Percentiles rank a stretch among this genome's conserved stretches.
Evolutionary conservation across 2,888 invertebrate genomes (phyloP).

Genomic region (Tenodera sinensis): DNA sequence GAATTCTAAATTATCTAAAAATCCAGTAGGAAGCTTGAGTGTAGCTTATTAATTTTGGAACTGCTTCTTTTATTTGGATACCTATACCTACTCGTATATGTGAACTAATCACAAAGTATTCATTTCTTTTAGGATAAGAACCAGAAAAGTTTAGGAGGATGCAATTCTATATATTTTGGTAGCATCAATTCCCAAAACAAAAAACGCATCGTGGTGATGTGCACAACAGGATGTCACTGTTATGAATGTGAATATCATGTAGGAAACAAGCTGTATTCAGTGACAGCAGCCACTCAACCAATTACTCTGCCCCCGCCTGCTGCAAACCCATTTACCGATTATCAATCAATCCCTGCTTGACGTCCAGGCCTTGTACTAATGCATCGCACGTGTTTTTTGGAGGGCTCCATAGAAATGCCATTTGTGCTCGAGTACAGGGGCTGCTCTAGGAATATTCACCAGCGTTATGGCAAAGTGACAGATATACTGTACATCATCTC

Average conservation of each 20-base stretch:
- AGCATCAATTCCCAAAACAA: no score
- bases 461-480: background rate
- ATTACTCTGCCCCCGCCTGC: background rate
- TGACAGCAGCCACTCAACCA: background rate
- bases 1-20: no score
- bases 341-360: slow-evolving; percentile 1
- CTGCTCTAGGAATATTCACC: background rate
- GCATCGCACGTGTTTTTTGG: background rate
- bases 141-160: no score
- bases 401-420: background rate
- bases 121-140: no score
- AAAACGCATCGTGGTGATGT: background rate
- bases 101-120: no score
- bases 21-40: no score
- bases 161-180: no score
- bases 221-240: background rate
- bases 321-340: slow-evolving; percentile 2
- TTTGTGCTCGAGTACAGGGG: background rate
- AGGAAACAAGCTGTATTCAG: background rate
- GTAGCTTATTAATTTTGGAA: no score
- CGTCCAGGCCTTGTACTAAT: background rate
- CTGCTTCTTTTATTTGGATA: no score
- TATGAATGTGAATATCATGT: background rate
- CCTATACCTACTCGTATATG: no score
- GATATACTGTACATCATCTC: no score